Conservation (phyloP, 2,888 invertebrate species). For the Acleris emargana region DNA sequence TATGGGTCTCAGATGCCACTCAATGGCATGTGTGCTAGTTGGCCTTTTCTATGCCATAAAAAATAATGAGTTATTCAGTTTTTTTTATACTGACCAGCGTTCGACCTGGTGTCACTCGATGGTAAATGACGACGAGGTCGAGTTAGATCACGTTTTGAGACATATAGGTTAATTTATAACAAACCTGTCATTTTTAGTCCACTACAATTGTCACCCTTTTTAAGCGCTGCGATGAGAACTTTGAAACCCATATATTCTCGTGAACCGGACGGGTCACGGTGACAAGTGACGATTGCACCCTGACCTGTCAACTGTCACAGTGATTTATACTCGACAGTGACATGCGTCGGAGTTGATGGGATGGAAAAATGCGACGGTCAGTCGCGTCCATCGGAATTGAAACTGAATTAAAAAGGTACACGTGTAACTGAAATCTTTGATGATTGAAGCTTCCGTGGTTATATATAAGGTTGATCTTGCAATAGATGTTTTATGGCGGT, state of each 20-base stretch:
- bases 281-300: conserved; percentile 33
- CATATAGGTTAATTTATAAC: conserved; percentile 2
- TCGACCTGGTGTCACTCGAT: no score
- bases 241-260: conserved; percentile 1
- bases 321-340: conserved; percentile 35
- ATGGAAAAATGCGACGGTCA: conserved; percentile 28
- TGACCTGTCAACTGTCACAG: conserved; percentile 34
- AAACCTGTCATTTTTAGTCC: conserved; percentile 1
- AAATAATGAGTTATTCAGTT: no score
- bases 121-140: no score
- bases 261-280: conserved; percentile 25
- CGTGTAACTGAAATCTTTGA: no score
- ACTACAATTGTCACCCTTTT: conserved; percentile 27
- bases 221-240: conserved; percentile 23
- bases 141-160: not conserved
- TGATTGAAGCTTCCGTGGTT: no score
- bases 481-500: no score
- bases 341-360: conserved; percentile 18
- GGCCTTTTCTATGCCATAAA: no score
- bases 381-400: conserved; percentile 5
- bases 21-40: no score
- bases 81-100: no score
- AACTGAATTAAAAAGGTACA: no score
- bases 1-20: no score
- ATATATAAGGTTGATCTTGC: no score